Evolutionary conservation across 1,140 invertebrate species (phyloP), one percentile per base, ranked within the genome.

Genomic region (Drosophila arizonae): DNA sequence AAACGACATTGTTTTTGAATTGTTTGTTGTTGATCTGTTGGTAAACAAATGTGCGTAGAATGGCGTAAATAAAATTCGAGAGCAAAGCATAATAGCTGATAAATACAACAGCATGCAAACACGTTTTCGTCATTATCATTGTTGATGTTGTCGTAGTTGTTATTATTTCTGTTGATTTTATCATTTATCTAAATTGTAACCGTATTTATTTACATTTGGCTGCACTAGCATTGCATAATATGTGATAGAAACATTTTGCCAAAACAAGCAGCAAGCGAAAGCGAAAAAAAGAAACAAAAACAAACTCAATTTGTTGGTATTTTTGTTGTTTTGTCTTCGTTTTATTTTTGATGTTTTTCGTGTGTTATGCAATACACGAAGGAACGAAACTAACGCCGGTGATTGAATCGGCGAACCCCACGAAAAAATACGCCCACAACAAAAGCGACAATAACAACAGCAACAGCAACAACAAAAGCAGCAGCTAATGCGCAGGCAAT

Each of bases 31-130:
- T 64, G 67, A 63, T 62, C 51, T 81, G 80, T 87, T 86, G 60
- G 82, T 86, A 86, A 86, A 86, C 81, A 86, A 86, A 86, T 86
- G 60, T 71, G 78, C 81, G 81, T 86, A 63, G 78, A 86, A 86
- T 86, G 82, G 24, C 54, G 45, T 55, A 62, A 36, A 57, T 28
- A 39, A 52, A 65, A 52, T 33, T 52, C 54, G 30, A 39, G 6
- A 28, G 73, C 69, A 77, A 77, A 74, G 76, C 80, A 28, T 62
- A 66, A 61, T 55, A 45, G 21, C n/a, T 72, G 81, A 85, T 84
- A 70, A 84, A 82, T 10, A 55, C 57, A 50, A 60, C 33, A 17
- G 46, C 50, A 39, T 43, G 26, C 36, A 86, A 86, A 76, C 81
- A 81, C 75, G 78, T 78, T 81, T 81, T 69, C 45, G 68, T 65